Base-by-base conservation (phyloP, 2,797 vertebrate species). In the Anabacerthia variegaticeps region DNA sequence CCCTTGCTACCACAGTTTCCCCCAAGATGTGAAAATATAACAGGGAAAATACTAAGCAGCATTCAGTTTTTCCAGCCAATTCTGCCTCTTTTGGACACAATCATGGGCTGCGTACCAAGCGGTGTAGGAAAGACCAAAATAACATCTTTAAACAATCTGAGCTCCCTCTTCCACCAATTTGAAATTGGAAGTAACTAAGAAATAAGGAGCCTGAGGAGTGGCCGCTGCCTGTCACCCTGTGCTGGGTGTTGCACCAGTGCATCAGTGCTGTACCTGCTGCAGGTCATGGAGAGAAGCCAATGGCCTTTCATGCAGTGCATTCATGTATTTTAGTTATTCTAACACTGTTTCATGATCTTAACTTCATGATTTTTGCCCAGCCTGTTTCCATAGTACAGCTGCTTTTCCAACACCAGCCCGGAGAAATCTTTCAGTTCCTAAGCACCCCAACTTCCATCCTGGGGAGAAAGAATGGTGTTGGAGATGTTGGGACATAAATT, bases 21-120 rank as follows among this genome's bases (percentile, higher is more conserved):
- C 63, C 73, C 17, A 24, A 76, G 66, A 93, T 87, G 74, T 71
- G 80, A 89, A 95, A 96, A 95, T 82, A 10, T 79, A 91, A 73
- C 76, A 92, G 82, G 93, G 90, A 94, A 94, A 88, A 95, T 89
- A 95, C 69, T 78, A 80, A 86, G 89, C 85, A 93, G 67, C 44
- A 41, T 82, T 91, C 59, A 52, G 34, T 88, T 77, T 88, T 95
- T 90, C 52, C 85, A 93, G 94, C 73, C 88, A 96, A 89, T 92
- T 95, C 89, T 95, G 77, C 80, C 80, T 90, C 83, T 93, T 89
- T 85, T 95, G 89, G 89, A 89, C 92, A 82, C 19, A 7, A 61
- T 59, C 72, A 82, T 0, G 30, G 76, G 68, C 94, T 19, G 0
- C 1, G 46, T 93, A 95, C 67, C 95, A 91, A 82, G 63, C 7